Percentiles rank a stretch among this genome's conserved stretches.
phyloP scores from a whole-genome alignment of 2,888 invertebrate species.

The Drosophila peninsularis region DNA sequence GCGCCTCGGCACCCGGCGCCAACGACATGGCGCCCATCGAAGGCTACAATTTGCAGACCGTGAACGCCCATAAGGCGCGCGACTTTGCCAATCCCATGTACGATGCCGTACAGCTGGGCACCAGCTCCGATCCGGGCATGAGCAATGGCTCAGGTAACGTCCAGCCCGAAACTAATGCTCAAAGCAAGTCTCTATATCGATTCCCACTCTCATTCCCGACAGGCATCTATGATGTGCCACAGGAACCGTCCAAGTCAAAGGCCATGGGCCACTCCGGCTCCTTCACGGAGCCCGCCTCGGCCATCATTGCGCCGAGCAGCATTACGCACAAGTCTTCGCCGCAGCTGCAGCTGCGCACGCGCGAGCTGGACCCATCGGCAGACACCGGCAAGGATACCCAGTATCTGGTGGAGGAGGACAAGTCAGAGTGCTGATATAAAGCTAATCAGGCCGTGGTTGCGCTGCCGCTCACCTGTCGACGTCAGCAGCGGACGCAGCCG shows the following conservation, averaged over 20 bases:
- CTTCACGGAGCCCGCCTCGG: slow-evolving; percentile 88
- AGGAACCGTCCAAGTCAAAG: slow-evolving; percentile 89
- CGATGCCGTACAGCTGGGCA: slow-evolving; percentile 92
- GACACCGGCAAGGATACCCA: slow-evolving; percentile 97
- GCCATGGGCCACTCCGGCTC: slow-evolving; percentile 84
- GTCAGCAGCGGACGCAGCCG: slow-evolving; percentile 46
- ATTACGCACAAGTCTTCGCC: slow-evolving; percentile 92
- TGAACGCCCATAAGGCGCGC: slow-evolving; percentile 89
- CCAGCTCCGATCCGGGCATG: slow-evolving; percentile 86
- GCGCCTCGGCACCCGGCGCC: slow-evolving; percentile 70
- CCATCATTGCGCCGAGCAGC: slow-evolving; percentile 92
- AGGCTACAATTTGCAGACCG: slow-evolving; percentile 92
- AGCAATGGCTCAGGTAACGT: slow-evolving; percentile 87
- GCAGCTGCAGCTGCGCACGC: slow-evolving; percentile 90
- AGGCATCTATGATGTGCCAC: slow-evolving; percentile 93
- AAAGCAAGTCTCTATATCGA: background rate
- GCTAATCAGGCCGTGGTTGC: slow-evolving; percentile 63
- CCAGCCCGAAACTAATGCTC: background rate
- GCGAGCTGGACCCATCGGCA: slow-evolving; percentile 92
- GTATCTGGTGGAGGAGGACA: slow-evolving; percentile 95
- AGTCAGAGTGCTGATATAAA: slow-evolving; percentile 86
- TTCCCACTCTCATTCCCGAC: background rate
- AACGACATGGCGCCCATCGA: slow-evolving; percentile 87
- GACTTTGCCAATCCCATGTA: slow-evolving; percentile 99
- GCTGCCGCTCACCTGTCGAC: slow-evolving; percentile 42